phyloP scores from a whole-genome alignment of 2,113 vertebrate species.

The Perognathus longimembris region DNA sequence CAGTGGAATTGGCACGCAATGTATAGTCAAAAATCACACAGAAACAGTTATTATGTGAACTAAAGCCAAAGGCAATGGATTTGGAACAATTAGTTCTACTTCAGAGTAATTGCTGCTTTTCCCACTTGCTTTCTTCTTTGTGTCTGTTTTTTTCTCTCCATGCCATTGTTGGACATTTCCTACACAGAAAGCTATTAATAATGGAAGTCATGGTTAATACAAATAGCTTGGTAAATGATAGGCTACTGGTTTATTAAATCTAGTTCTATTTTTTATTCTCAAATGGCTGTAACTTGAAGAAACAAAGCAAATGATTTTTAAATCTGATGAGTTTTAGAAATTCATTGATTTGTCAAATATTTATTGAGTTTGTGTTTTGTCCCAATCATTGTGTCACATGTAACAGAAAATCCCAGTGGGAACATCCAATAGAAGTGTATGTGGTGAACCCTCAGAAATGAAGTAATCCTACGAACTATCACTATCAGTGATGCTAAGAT shows the following conservation, averaged over 20 bases:
- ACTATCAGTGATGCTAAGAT: not conserved
- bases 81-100: constrained; percentile 54
- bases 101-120: constrained; percentile 57
- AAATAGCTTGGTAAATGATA: constrained; percentile 61
- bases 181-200: constrained; percentile 66
- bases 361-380: constrained; percentile 33
- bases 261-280: constrained; percentile 58
- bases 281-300: constrained; percentile 44
- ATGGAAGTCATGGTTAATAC: constrained; percentile 47
- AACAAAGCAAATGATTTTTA: constrained; percentile 55
- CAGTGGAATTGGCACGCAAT: not conserved
- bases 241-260: constrained; percentile 61
- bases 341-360: constrained; percentile 28
- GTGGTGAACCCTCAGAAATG: not conserved
- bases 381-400: not conserved
- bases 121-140: constrained; percentile 24
- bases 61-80: not conserved
- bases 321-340: constrained; percentile 67
- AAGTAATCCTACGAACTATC: not conserved
- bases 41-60: constrained; percentile 40
- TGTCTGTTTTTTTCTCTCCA: not conserved
- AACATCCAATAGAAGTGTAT: not conserved
- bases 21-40: not conserved
- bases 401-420: constrained; percentile 49
- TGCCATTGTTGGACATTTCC: constrained; percentile 35